phyloP scores from a whole-genome alignment of 2,888 invertebrate genomes.

The Apeira syringaria region DNA sequence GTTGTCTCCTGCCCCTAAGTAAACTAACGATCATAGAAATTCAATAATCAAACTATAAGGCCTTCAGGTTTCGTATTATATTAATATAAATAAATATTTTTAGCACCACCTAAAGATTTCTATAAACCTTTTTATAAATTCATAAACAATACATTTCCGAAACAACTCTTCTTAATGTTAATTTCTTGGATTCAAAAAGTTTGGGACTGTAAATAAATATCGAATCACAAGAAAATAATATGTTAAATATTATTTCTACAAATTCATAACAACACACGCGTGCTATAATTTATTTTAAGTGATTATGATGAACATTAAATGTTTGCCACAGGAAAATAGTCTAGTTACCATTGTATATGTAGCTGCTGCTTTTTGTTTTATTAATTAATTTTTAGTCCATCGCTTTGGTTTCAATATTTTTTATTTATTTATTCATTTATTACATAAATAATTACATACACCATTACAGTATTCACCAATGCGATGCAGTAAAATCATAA shows the following conservation, averaged over 20 bases:
- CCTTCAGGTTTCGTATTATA: constrained; percentile 21
- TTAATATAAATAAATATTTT: constrained; percentile 26
- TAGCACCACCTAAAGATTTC: constrained; percentile 33
- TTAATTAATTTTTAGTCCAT: no score
- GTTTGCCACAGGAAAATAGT: constrained; percentile 7
- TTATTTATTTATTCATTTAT: no score
- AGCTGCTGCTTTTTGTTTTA: no score
- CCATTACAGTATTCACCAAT: no score
- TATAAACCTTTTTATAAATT: constrained; percentile 17
- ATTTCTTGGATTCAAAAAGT: constrained; percentile 13
- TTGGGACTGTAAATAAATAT: constrained; percentile 5
- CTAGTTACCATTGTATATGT: no score
- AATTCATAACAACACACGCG: constrained; percentile 9
- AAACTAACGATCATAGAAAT: constrained; percentile 26
- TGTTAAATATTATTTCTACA: constrained; percentile 5
- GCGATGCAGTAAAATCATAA: no score
- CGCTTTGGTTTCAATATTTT: no score
- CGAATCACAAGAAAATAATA: constrained; percentile 12
- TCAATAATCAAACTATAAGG: constrained; percentile 28
- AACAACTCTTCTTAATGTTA: constrained; percentile 3
- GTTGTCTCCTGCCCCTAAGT: constrained; percentile 18
- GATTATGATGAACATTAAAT: constrained; percentile 7
- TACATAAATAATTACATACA: no score
- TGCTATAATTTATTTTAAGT: constrained; percentile 6
- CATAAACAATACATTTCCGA: constrained; percentile 13